These are phyloP conservation scores for Vultur gryphus DNA, from an alignment of 2,797 vertebrate species.

Conservation along the genomic window DNA sequence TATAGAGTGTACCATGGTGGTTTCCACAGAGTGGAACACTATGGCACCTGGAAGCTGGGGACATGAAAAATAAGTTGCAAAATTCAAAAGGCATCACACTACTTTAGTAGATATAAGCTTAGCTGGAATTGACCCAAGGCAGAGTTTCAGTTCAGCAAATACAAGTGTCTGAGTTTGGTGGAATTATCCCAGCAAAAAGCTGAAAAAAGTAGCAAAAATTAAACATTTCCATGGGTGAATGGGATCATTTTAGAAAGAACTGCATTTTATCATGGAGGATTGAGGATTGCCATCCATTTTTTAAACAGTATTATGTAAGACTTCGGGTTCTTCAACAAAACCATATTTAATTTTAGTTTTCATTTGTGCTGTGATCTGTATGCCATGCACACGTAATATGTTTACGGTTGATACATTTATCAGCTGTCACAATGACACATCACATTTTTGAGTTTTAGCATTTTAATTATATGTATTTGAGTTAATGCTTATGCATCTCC, in stretches of 20 bases:
- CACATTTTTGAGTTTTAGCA: background rate
- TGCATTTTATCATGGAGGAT: background rate
- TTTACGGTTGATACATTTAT: background rate
- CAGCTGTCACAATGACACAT: background rate
- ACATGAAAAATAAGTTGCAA: background rate
- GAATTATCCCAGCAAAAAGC: background rate
- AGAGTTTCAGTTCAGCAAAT: background rate
- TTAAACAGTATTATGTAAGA: background rate
- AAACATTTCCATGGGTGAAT: background rate
- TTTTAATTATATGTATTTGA: background rate
- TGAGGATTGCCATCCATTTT: background rate
- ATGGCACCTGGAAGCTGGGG: background rate
- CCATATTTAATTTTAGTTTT: background rate
- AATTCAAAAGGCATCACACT: background rate
- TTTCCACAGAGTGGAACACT: background rate
- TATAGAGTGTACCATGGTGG: background rate
- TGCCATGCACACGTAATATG: background rate
- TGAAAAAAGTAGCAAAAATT: background rate
- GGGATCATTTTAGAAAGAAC: background rate
- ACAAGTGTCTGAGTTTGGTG: background rate
- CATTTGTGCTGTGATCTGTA: background rate
- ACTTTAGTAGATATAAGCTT: background rate
- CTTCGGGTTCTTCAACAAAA: background rate
- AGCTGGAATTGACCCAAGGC: background rate
- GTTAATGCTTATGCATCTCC: background rate